phyloP scores from a whole-genome alignment of 2,797 vertebrate species.

The Sitta carolinensis region DNA sequence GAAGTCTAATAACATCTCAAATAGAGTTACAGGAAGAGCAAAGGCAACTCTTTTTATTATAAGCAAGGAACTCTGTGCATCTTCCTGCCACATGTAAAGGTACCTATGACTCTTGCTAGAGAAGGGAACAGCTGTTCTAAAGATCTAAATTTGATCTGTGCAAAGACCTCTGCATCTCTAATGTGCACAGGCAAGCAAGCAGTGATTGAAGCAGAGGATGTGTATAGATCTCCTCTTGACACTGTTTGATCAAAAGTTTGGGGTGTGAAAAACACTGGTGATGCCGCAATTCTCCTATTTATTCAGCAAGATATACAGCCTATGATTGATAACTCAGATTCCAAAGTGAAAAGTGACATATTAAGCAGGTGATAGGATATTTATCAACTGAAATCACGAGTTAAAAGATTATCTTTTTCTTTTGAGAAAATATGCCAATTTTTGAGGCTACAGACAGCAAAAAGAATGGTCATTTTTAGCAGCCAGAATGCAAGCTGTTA shows the following conservation, averaged over 20 bases:
- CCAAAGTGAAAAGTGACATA: background rate
- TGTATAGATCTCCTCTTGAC: background rate
- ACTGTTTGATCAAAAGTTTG: background rate
- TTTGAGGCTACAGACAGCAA: background rate
- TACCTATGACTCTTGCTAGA: background rate
- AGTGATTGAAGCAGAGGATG: background rate
- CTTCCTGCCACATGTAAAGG: background rate
- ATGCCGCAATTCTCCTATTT: background rate
- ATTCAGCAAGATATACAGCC: background rate
- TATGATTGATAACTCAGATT: background rate
- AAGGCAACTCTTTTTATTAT: background rate
- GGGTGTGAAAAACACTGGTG: background rate
- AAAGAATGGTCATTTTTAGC: constrained; percentile 8
- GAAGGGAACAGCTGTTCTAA: background rate
- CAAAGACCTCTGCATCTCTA: background rate
- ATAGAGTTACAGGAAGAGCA: background rate
- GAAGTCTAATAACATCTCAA: background rate
- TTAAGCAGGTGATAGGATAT: background rate
- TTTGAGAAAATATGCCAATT: background rate
- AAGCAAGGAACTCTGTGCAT: background rate
- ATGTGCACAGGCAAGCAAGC: background rate
- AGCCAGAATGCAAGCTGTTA: background rate
- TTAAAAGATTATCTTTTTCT: background rate
- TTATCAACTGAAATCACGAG: background rate
- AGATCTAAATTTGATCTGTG: background rate